Evolutionary conservation across 2,113 vertebrate genomes (phyloP), one percentile per base, ranked within the genome.

Genomic region (Seriola dumerili): DNA sequence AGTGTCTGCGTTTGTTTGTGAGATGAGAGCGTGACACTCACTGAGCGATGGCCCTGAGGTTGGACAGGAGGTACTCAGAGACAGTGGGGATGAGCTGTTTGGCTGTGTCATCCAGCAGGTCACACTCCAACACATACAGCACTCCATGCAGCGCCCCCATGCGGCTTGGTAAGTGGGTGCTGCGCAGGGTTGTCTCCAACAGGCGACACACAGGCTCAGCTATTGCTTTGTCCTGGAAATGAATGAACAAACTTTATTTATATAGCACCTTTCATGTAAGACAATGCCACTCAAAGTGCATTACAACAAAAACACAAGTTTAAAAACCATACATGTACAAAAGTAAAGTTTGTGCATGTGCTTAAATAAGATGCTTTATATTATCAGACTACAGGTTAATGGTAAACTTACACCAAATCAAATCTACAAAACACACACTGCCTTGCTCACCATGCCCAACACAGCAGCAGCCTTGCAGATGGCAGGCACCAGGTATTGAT

Each of bases 381-480:
- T 32, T 65, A 40, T 54, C 8, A 40, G 40, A 58, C 21, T 32
- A 19, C 17, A 57, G 1, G 21, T 58, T 36, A 34, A 59, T 13
- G 3, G 4, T 38, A 0, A 3, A 40, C 0, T 13, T 29, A 29
- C 29, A 29, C 29, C 29, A 29, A 29, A 29, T 29, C 29, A 29
- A 29, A 29, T 29, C 29, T 29, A 29, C 29, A 29, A 29, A 62
- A 12, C 19, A 5, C 50, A 71, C 17, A 4, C 19, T 5, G 59
- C 11, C 19, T 21, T 92, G 72, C 97, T 96, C 88, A 99, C 98
- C 98, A 99, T 99, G 85, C 98, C 98, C 0, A 99, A 95, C 48
- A 99, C 98, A 0, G 98, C 97, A 1, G 98, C 98, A 25, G 98
- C 98, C 91, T 99, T 99, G 85, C 98, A 99, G 89, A 96, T 96